Evolutionary conservation across 2,113 vertebrate genomes (phyloP).

Genomic region (Psittacula cyanocephala): DNA sequence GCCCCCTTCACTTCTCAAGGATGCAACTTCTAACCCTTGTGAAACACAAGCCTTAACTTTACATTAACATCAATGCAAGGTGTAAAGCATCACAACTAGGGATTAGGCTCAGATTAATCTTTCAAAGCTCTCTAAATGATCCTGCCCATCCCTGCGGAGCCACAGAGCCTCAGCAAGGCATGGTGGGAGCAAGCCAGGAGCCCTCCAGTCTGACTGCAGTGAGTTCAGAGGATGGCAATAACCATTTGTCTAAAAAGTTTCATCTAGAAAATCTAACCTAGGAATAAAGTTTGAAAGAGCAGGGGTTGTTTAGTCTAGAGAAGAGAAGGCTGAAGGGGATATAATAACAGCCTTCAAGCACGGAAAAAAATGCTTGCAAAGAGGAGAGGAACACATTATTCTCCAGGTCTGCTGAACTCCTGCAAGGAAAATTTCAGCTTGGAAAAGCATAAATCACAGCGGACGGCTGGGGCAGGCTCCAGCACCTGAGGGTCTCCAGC

Average conservation of each 20-base stretch:
- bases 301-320: slow-evolving; percentile 38
- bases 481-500: not conserved
- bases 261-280: not conserved
- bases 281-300: slow-evolving; percentile 27
- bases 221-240: not conserved
- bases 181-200: not conserved
- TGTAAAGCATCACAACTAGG: not conserved
- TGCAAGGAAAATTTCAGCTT: not conserved
- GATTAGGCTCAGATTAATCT: not conserved
- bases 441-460: not conserved
- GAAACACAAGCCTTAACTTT: not conserved
- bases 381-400: not conserved
- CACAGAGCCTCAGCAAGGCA: not conserved
- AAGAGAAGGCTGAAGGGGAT: not conserved
- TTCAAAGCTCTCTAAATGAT: not conserved
- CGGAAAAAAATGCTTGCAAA: not conserved
- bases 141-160: not conserved
- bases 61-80: not conserved
- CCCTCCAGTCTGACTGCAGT: not conserved
- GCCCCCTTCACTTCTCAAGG: not conserved
- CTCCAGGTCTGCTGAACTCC: not conserved
- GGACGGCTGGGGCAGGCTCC: not conserved
- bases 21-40: not conserved
- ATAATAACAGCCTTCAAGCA: not conserved
- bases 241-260: not conserved